These are phyloP conservation scores for Emys orbicularis DNA, from an alignment of 2,797 vertebrate genomes.

Conservation along the genomic window DNA sequence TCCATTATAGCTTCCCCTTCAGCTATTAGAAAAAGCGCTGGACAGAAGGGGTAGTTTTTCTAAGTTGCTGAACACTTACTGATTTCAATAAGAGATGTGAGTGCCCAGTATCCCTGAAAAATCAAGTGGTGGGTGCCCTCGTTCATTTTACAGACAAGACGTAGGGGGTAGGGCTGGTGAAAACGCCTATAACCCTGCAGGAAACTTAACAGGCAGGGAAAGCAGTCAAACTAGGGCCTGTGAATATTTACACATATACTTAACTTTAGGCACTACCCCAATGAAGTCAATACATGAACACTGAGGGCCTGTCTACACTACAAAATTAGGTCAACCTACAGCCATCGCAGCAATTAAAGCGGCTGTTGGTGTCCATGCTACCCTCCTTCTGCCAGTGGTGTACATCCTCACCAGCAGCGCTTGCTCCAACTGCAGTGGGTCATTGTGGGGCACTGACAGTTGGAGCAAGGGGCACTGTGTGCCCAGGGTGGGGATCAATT, in stretches of 20 bases:
- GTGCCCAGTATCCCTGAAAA: background rate
- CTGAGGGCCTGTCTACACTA: background rate
- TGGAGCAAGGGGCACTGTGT: background rate
- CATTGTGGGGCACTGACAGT: background rate
- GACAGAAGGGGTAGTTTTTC: background rate
- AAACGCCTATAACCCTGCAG: background rate
- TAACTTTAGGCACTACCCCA: background rate
- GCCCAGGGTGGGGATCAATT: background rate
- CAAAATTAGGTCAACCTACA: background rate
- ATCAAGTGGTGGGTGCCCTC: background rate
- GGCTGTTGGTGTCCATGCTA: background rate
- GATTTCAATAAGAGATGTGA: background rate
- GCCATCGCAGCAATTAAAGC: background rate
- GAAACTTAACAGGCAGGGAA: background rate
- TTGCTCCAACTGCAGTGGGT: background rate
- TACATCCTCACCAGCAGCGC: background rate
- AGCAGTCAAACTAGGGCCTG: background rate
- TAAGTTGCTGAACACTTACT: background rate
- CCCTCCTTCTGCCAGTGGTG: background rate
- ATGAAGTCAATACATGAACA: background rate
- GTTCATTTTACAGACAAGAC: background rate
- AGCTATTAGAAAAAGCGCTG: background rate
- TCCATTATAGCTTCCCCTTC: background rate
- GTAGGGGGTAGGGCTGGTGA: background rate
- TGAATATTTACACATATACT: background rate